Evolutionary conservation across 1,140 invertebrate species (phyloP), one percentile per base, ranked within the genome.

Genomic region (Drosophila littoralis): DNA sequence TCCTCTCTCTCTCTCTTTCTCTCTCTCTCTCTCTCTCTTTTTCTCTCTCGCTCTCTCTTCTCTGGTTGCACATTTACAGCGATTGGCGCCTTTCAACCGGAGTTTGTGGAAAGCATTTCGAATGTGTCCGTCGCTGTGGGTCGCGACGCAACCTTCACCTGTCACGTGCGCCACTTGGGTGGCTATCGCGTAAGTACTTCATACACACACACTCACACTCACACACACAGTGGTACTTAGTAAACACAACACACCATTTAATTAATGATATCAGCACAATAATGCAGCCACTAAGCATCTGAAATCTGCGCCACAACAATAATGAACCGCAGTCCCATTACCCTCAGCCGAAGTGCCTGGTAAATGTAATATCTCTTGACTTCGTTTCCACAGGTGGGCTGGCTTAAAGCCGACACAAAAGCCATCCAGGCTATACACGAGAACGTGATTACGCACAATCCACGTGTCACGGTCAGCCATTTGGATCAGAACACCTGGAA

Each of bases 391-490:
- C 92, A 97, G 97, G 96, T 97, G 45, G 96, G 96, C 43, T 98
- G 97, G 97, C 96, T 98, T 46, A 97, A 97, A 93, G 96, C 96
- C 13, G 96, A 97, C 91, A 96, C 96, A 32, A 96, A 97, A 92
- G 96, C 96, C 15, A 96, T 97, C 60, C 96, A 97, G 92, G 97
- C 97, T 9, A 97, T 98, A 91, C 96, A 98, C 92, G 96, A 97
- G 78, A 96, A 97, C 90, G 97, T 97, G 60, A 97, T 98, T 92
- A 97, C 96, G 8, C 96, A 98, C 92, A 97, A 97, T 93, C 95
- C 95, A 60, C 94, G 96, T 46, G 94, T 97, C 12, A 95, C 95
- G 5, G 96, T 97, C 40, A 96, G 96, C 22, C 96, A 97, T 86
- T 95, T 95, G 86, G 96, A 96, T 81, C 95, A 96, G 82, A 94